These are phyloP conservation scores for Cyclopterus lumpus DNA, from an alignment of 2,797 vertebrate species.

Conservation along the genomic window DNA sequence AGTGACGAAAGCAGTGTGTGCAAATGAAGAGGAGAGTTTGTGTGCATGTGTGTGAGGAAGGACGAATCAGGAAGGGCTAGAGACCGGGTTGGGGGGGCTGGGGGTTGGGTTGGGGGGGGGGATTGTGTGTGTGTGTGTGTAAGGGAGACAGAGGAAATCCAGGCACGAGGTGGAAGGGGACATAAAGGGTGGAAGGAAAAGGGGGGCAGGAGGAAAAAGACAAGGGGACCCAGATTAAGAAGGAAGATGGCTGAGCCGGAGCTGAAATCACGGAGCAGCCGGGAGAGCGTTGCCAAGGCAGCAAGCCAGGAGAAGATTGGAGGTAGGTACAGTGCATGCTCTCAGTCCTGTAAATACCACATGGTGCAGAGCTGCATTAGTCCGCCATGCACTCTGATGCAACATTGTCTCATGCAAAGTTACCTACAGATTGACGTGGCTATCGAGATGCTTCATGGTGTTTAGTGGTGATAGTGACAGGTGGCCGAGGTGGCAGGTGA, in stretches of 20 bases:
- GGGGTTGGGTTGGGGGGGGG: not conserved
- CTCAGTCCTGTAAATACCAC: conserved; percentile 51
- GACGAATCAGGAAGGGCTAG: conserved; percentile 44
- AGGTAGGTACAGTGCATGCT: conserved; percentile 74
- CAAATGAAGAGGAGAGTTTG: conserved; percentile 47
- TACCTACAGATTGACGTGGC: not conserved
- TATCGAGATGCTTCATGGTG: not conserved
- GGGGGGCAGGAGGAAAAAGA: conserved; percentile 42
- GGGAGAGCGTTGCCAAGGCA: conserved; percentile 79
- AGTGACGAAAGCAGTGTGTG: conserved; percentile 54
- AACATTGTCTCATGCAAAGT: conserved; percentile 55
- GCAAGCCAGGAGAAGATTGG: conserved; percentile 78
- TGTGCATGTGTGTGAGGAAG: conserved; percentile 44
- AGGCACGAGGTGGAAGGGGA: conserved; percentile 53
- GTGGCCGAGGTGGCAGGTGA: not conserved
- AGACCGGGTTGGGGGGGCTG: conserved; percentile 16
- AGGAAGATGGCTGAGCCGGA: conserved; percentile 83
- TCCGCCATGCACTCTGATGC: conserved; percentile 66
- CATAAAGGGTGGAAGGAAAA: conserved; percentile 49
- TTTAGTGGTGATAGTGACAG: conserved; percentile 16
- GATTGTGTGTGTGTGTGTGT: conserved; percentile 1
- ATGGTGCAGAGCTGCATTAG: conserved; percentile 66
- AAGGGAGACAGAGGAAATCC: conserved; percentile 41
- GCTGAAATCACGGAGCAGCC: conserved; percentile 81
- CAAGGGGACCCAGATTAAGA: conserved; percentile 45